Evolutionary conservation across 2,797 vertebrate species (phyloP), one percentile per base, ranked within the genome.

Genomic region (Danio kyathit): DNA sequence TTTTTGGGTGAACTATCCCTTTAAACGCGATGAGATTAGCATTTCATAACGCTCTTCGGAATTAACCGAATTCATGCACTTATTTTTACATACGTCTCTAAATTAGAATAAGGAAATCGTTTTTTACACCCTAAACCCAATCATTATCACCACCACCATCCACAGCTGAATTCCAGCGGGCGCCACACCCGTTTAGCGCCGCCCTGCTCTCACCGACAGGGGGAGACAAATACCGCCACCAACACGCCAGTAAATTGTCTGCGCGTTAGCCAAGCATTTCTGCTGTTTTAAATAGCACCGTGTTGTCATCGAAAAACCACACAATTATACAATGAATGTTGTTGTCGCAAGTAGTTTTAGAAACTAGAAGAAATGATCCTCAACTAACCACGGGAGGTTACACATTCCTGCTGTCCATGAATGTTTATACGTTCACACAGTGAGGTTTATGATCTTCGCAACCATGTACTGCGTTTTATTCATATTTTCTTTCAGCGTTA

Each of bases 161-260:
- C 46, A 19, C 4, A 70, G 46, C 12, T 1, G 13, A 61, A 6
- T 9, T 29, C 14, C 17, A 29, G 29, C 11, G 10, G 17, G 5
- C 49, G 19, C 63, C 63, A 57, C 74, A 66, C 51, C 63, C 75
- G 17, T 60, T 57, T 1, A 21, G 41, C 13, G 4, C 13, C 0
- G 7, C 19, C 13, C 6, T 14, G 8, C 6, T 60, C 52, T 70
- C 1, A 44, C 74, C 77, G 64, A 40, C n/a, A 77, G 81, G 76
- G 54, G 81, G 61, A 46, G 76, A 76, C 84, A 76, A 13, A 49
- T 40, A 16, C 59, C 56, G 29, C 29, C 38, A 61, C 46, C 19
- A 44, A 67, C 14, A 57, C 17, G 49, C 17, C 7, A 40, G 6
- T 13, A 40, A 29, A 29, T 29, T 29, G 29, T 29, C 29, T 3